A percentile compares a stretch with the other conserved stretches of the same genome.
phyloP scores from a whole-genome alignment of 2,797 vertebrate species.

The Phalloptychus januarius region DNA sequence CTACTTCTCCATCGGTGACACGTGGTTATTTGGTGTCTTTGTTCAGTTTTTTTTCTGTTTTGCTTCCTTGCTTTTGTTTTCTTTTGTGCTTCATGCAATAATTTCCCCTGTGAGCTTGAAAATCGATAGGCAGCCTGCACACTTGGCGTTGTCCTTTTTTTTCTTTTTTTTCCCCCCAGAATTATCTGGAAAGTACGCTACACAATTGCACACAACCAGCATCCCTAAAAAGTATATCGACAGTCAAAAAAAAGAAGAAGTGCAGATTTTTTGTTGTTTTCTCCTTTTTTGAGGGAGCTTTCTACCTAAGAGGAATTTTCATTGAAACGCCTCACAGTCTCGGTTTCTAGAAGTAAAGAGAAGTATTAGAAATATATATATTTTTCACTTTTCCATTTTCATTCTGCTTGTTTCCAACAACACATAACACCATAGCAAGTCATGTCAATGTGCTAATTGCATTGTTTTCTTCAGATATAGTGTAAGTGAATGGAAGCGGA shows the following conservation, averaged over 20 bases:
- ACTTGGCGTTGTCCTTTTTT: conserved; percentile 39
- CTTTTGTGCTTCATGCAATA: conserved; percentile 69
- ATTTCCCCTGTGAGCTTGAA: conserved; percentile 72
- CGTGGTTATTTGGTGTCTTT: conserved; percentile 62
- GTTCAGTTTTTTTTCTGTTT: conserved; percentile 56
- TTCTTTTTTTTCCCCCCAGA: conserved; percentile 1
- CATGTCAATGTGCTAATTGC: neutral
- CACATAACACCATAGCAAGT: neutral
- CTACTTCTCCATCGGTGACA: conserved; percentile 62
- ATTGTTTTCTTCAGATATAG: neutral
- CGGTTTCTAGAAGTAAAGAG: neutral
- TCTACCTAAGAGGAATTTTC: neutral
- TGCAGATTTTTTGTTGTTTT: neutral
- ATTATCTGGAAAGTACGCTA: conserved; percentile 8
- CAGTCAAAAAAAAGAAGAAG: neutral
- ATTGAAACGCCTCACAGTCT: neutral
- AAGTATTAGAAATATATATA: neutral
- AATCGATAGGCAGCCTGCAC: conserved; percentile 64
- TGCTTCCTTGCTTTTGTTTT: conserved; percentile 49
- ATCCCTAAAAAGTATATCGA: neutral
- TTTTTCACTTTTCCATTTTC: neutral
- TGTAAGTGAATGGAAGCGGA: conserved; percentile 1
- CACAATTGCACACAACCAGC: conserved; percentile 2
- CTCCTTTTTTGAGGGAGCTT: neutral
- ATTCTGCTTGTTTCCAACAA: neutral